Conservation (phyloP, 2,888 invertebrate genomes). For the Exephanes ischioxanthus region DNA sequence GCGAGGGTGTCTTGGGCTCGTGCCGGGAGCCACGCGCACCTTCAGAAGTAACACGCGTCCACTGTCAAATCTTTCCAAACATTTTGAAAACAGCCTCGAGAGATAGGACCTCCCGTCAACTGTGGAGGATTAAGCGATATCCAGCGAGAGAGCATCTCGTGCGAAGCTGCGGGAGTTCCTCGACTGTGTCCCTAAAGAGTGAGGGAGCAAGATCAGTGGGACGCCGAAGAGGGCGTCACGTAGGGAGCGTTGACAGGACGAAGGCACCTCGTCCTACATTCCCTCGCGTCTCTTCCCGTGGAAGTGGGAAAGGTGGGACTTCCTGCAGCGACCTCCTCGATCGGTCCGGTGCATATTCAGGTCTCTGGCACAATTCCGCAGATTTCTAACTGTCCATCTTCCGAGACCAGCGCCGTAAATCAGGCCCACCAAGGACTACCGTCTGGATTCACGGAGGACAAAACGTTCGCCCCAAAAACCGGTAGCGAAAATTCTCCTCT, state of each 20-base stretch:
- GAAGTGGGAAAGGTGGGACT: conserved; percentile 48
- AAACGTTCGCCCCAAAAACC: conserved; percentile 9
- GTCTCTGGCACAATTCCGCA: conserved; percentile 13
- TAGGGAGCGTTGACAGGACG: conserved; percentile 63
- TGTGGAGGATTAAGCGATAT: conserved; percentile 42
- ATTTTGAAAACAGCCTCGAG: conserved; percentile 78
- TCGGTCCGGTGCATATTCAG: conserved; percentile 29
- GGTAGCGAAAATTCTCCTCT: conserved; percentile 1
- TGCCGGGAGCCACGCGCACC: conserved; percentile 10
- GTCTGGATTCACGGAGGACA: conserved; percentile 4
- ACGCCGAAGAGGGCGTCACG: conserved; percentile 55
- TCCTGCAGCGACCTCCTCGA: conserved; percentile 54
- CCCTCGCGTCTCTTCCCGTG: conserved; percentile 18
- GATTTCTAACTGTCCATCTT: background rate
- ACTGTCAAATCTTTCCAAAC: conserved; percentile 78
- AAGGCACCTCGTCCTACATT: conserved; percentile 23
- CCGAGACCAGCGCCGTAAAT: background rate
- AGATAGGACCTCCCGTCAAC: conserved; percentile 63
- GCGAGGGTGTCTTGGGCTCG: background rate
- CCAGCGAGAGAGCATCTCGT: background rate
- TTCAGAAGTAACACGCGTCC: conserved; percentile 73
- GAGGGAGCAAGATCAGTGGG: conserved; percentile 31
- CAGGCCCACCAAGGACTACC: background rate
- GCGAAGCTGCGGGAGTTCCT: conserved; percentile 56
- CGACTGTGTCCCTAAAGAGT: background rate